Base-by-base conservation (phyloP, 2,888 invertebrate species). In the Ganaspis brasiliensis region DNA sequence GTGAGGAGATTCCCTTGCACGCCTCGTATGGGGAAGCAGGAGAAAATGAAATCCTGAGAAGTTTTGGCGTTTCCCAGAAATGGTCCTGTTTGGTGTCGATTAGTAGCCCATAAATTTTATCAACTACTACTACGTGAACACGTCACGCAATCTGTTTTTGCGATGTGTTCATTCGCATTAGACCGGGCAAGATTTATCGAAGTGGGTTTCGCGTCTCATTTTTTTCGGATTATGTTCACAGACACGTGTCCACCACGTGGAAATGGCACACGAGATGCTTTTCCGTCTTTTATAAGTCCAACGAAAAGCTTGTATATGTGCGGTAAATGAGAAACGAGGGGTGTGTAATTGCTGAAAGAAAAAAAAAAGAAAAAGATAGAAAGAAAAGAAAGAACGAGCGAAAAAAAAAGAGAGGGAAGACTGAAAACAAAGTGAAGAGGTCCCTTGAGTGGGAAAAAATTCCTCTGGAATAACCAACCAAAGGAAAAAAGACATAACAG, bases 31-130 rank as follows among this genome's bases (percentile, higher is more conserved):
- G 21, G 37, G 37, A 37, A 37, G 8, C 10, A 55, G 16, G 56
- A 67, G 45, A 72, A 72, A 55, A 55, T 59, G 72, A 63, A 61
- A 45, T 72, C 19, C 59, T 57, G 24, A 49, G 35, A 55, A 67
- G 52, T 74, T 63, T 70, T 37, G 67, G 63, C 57, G 16, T 75
- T 78, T 70, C 70, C 57, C 35, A 40, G 52, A 77, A 77, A 67
- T 70, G 52, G 72, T 61, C 70, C 57, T 61, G 61, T 57, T 75
- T 45, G 49, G 70, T 57, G 37, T 35, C 76, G 70, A 78, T 78
- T 78, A 78, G 78, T 57, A 72, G 57, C 45, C 73, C 74, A 80
- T 80, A 78, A 80, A 78, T 80, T 80, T 67, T 59, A 56, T 19
- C 52, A 40, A 67, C 10, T 37, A 63, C 21, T 19, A 56, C 21